Conservation (phyloP, 1,140 invertebrate genomes). For the Conus ventricosus region DNA sequence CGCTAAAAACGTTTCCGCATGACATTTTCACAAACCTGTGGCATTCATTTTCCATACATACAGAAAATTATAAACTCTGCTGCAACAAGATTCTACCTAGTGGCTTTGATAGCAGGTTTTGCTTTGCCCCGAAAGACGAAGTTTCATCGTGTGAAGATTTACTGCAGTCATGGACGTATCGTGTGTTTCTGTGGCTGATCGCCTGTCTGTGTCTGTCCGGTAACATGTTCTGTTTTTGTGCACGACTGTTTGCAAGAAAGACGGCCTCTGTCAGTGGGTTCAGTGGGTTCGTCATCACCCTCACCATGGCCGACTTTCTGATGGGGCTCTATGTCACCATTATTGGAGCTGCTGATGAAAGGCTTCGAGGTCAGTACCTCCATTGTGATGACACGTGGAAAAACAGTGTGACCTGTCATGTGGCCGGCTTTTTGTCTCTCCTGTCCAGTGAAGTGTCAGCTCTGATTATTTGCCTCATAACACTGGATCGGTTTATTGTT, state of each 20-base stretch:
- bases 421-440: neutral
- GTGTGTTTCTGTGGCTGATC: neutral
- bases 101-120: neutral
- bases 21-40: neutral
- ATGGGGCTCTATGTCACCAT: neutral
- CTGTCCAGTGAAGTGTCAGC: conserved; percentile 1
- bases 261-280: neutral
- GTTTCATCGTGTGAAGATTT: neutral
- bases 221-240: neutral
- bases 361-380: neutral
- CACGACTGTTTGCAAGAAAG: neutral
- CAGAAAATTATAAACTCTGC: neutral
- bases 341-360: neutral
- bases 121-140: neutral
- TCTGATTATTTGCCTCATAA: neutral
- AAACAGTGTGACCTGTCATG: neutral
- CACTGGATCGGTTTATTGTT: conserved; percentile 4
- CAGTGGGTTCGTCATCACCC: neutral
- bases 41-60: neutral
- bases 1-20: neutral
- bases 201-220: neutral
- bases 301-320: neutral
- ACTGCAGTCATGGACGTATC: neutral
- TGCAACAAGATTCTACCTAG: neutral
- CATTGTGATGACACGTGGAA: neutral